Evolutionary conservation across 2,888 invertebrate species (phyloP), one percentile per base, ranked within the genome.

Genomic region (Microplitis manilae): DNA sequence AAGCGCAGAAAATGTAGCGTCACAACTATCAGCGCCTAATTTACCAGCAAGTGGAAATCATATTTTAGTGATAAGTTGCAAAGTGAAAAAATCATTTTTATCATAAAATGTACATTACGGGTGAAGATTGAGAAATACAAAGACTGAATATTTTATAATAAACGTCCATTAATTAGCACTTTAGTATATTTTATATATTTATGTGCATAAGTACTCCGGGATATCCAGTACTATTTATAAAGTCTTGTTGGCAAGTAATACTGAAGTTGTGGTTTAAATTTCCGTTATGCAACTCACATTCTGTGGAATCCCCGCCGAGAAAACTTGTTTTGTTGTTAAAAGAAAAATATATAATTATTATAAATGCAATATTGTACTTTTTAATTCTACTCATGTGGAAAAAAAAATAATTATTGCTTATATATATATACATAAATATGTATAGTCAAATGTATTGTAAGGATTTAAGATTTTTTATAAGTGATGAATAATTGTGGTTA

Each of bases 301-400:
- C 79, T 73, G 68, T 59, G 79, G 78, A 82, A 82, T 83, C 82
- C 76, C 82, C 69, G 76, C 67, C 15, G 77, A 80, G 80, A 81
- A 81, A 83, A 79, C 76, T 70, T 79, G 72, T 67, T 40, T 17
- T 30, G 20, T 8, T 30, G 30, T 30, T 30, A 64, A 59, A 59
- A 67, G 65, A 64, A 65, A 30, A 20, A 20, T 70, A 60, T n/a
- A 38, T 38, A 60, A 50, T 62, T 30, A 65, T 40, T 40, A 64
- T 72, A 62, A 7, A 9, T 38, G 62, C 15, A 15, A 39, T 62
- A 73, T 60, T 20, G 39, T 40, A 62, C 39, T 20, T 41, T 38
- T 50, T 8, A 7, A 30, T 17, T 39, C 38, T 40, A 65, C 60
- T 30, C 50, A 73, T 73, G 17, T 13, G 65, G 8, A 13, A 13